Evolutionary conservation across 1,140 invertebrate species (phyloP).

Genomic region (Brachionus plicatilis): DNA sequence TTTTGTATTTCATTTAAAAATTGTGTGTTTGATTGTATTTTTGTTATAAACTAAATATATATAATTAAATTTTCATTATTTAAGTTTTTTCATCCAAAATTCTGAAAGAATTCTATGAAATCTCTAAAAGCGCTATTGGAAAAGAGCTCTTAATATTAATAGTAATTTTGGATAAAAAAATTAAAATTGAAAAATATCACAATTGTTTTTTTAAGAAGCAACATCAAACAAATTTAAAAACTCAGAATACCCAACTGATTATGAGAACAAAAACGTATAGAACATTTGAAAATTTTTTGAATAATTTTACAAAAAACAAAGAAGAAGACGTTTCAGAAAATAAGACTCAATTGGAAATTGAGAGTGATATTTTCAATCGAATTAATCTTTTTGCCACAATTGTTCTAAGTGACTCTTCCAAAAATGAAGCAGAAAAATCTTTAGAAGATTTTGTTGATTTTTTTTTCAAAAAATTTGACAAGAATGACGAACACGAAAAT

Average conservation of each 20-base stretch:
- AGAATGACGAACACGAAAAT: background rate
- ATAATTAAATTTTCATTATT: background rate
- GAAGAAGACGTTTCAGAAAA: background rate
- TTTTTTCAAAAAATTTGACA: constrained; percentile 13
- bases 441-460: background rate
- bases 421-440: constrained; percentile 1
- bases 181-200: background rate
- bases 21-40: background rate
- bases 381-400: background rate
- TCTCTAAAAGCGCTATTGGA: background rate
- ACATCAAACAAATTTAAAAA: constrained; percentile 4
- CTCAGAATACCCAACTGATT: background rate
- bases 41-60: background rate
- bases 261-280: background rate
- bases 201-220: background rate
- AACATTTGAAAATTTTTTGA: background rate
- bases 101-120: background rate
- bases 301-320: background rate
- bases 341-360: constrained; percentile 10
- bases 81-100: background rate
- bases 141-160: background rate
- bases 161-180: background rate
- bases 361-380: background rate
- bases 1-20: too few species aligned
- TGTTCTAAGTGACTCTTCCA: background rate